Base-by-base conservation (phyloP, 2,888 invertebrate genomes). In the Gari tellinella region DNA sequence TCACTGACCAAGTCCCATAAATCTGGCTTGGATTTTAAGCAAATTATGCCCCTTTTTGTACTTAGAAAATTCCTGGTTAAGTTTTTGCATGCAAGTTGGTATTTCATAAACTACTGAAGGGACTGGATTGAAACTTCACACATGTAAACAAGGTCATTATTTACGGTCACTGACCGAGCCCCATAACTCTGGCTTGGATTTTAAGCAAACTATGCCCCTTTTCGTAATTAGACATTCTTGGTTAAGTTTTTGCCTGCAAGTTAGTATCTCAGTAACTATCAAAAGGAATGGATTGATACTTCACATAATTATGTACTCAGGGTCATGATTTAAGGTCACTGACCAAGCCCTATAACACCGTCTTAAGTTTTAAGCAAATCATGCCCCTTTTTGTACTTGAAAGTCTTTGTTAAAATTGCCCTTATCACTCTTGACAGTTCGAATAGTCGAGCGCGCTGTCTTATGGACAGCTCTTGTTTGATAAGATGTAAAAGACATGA, bases 1-100 rank as follows among this genome's bases (percentile, higher is more conserved):
- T 52, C 52, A 52, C 37, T 31, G 37, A 17, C 52, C 37, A 52
- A 52, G 52, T 31, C 26, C 52, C 52, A 52, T 37, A 52, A 52
- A 15, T 52, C 15, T 52, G 23, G 43, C 14, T 43, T 43, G n/a
- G 19, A 17, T 43, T 43, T 19, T 43, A 19, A 43, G 31, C 31
- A 31, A 31, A 31, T 31, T 7, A 31, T 31, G 31, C 31, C 31
- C 10, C 31, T 31, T 31, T 19, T 43, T 43, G 43, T 43, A 43
- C 43, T 43, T 43, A 43, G 43, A 43, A 43, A n/a, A 43, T 43
- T 43, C 19, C 31, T 43, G 43, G 43, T 43, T 43, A 43, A 19
- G n/a, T 19, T 43, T 43, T n/a, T 43, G 43, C 43, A 43, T 31
- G 31, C 31, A 31, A 31, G 31, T 31, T 31, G 31, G 31, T 31